phyloP scores from a whole-genome alignment of 1,140 invertebrate genomes.

The Sweltsa coloradensis region DNA sequence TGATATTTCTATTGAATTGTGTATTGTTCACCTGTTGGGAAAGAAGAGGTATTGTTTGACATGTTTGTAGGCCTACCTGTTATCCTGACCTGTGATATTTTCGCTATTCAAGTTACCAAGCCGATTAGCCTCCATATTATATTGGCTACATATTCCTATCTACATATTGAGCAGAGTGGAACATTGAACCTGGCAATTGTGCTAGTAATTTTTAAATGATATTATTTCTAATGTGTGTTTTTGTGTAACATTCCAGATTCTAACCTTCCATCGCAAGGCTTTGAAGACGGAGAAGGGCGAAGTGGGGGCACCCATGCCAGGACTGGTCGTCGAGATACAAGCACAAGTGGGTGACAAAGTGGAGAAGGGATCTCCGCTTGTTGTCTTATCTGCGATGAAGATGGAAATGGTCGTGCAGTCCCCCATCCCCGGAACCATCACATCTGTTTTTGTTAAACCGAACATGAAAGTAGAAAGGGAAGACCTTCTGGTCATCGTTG shows the following conservation, averaged over 20 bases:
- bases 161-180: no score
- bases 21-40: no score
- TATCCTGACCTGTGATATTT: no score
- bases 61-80: no score
- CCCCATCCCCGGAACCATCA: constrained; percentile 74
- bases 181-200: no score
- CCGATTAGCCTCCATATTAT: no score
- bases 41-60: no score
- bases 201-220: no score
- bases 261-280: constrained; percentile 92
- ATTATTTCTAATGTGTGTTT: no score
- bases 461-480: constrained; percentile 93
- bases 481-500: constrained; percentile 85
- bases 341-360: constrained; percentile 85
- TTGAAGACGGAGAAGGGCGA: constrained; percentile 74
- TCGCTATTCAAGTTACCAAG: no score
- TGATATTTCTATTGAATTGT: no score
- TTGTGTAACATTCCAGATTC: constrained; percentile 46
- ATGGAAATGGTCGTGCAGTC: constrained; percentile 99
- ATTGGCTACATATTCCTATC: no score
- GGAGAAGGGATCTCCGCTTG: constrained; percentile 82
- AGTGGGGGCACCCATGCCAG: constrained; percentile 97
- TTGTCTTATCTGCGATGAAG: constrained; percentile 98
- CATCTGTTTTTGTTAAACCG: constrained; percentile 59
- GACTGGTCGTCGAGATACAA: constrained; percentile 67